These are phyloP conservation scores for Pollenia angustigena DNA, from an alignment of 2,888 invertebrate species.

Conservation along the genomic window DNA sequence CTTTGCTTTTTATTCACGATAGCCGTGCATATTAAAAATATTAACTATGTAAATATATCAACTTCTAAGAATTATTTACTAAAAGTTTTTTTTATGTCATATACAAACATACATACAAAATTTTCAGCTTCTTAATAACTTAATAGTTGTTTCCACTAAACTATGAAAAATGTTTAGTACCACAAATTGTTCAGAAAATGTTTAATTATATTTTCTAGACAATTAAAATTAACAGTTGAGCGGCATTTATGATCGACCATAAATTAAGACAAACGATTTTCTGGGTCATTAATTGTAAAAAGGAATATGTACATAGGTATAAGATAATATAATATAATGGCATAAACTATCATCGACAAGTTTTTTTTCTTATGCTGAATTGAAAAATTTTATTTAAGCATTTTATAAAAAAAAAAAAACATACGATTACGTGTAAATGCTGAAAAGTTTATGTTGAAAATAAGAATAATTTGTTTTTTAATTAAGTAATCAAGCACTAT, in stretches of 20 bases:
- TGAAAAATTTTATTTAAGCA: neutral
- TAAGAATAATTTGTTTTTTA: neutral
- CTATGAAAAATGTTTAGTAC: neutral
- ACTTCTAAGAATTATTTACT: neutral
- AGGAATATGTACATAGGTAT: neutral
- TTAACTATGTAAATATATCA: neutral
- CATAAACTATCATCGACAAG: neutral
- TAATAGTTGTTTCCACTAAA: neutral
- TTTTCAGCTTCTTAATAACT: neutral
- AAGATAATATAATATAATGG: neutral
- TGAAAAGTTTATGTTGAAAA: neutral
- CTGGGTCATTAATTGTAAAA: neutral
- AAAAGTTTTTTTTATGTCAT: neutral
- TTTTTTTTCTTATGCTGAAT: neutral
- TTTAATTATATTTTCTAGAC: neutral
- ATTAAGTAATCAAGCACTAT: constrained; percentile 9
- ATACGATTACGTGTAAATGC: neutral
- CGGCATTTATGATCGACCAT: constrained; percentile 4
- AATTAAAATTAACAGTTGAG: neutral
- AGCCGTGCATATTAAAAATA: neutral
- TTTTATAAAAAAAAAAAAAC: neutral
- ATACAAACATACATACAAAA: too few species aligned
- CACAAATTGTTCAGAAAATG: neutral
- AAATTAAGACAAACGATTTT: constrained; percentile 12
- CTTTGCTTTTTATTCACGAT: too few species aligned